phyloP scores from a whole-genome alignment of 2,888 invertebrate species.

The Drosophila crucigera region DNA sequence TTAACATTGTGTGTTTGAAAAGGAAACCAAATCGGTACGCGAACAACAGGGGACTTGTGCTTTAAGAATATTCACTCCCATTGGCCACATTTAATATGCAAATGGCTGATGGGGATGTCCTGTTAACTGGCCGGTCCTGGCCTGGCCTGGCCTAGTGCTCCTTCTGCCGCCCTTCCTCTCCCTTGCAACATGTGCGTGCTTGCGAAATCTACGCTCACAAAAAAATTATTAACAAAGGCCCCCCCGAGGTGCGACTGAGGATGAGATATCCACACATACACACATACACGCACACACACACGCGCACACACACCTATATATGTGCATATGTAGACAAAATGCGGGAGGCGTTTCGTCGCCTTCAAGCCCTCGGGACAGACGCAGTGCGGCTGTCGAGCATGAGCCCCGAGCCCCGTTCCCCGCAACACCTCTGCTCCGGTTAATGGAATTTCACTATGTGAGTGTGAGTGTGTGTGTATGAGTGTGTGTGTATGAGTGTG shows the following conservation, averaged over 20 bases:
- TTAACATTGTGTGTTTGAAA: background rate
- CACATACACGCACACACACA: slow-evolving; percentile 40
- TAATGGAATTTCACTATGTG: slow-evolving; percentile 59
- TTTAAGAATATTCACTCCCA: background rate
- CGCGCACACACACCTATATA: slow-evolving; percentile 12
- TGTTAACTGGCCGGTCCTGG: slow-evolving; percentile 12
- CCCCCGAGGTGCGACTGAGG: slow-evolving; percentile 47
- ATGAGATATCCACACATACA: slow-evolving; percentile 21
- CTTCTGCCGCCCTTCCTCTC: background rate
- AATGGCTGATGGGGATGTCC: slow-evolving; percentile 26
- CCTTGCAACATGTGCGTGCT: slow-evolving; percentile 67
- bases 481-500: slow-evolving; percentile 3
- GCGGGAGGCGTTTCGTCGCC: slow-evolving; percentile 47
- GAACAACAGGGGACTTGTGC: slow-evolving; percentile 33
- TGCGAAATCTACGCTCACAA: slow-evolving; percentile 70
- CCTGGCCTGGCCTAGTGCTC: background rate
- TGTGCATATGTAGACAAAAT: slow-evolving; percentile 30
- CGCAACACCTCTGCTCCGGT: slow-evolving; percentile 23
- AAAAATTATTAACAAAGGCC: slow-evolving; percentile 74
- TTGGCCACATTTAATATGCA: slow-evolving; percentile 30
- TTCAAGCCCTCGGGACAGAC: slow-evolving; percentile 60
- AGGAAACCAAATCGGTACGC: background rate
- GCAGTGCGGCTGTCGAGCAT: slow-evolving; percentile 63
- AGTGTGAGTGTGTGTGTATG: slow-evolving; percentile 20
- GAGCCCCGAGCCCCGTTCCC: slow-evolving; percentile 12